phyloP scores from a whole-genome alignment of 2,113 vertebrate species.

The Vulpes vulpes region DNA sequence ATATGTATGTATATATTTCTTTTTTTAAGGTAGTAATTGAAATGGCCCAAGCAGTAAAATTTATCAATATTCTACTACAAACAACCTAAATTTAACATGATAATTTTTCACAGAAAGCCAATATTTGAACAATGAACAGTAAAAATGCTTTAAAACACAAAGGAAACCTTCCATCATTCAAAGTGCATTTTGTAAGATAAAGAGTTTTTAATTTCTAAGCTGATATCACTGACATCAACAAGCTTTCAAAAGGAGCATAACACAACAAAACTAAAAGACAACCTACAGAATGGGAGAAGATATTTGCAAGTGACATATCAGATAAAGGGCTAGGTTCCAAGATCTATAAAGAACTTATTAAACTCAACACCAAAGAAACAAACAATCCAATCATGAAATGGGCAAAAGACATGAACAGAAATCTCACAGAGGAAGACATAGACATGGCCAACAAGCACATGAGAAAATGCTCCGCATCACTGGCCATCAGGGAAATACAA shows the following conservation, averaged over 20 bases:
- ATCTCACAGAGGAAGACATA: too few relatives aligned
- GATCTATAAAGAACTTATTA: too few relatives aligned
- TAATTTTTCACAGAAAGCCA: constrained; percentile 78
- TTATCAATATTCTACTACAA: constrained; percentile 69
- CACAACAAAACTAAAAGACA: neutral
- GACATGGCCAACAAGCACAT: too few relatives aligned
- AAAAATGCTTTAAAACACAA: constrained; percentile 65
- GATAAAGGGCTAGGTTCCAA: too few relatives aligned
- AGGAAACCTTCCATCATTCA: constrained; percentile 36
- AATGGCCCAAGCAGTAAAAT: constrained; percentile 54
- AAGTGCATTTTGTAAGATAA: constrained; percentile 46
- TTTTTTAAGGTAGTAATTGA: constrained; percentile 35
- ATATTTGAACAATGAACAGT: constrained; percentile 62
- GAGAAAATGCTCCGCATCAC: too few relatives aligned
- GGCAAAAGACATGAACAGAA: too few relatives aligned
- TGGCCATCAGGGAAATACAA: too few relatives aligned
- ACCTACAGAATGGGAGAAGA: too few relatives aligned
- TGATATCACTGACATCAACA: constrained; percentile 40
- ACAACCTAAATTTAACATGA: constrained; percentile 68
- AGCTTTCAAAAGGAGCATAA: constrained; percentile 35
- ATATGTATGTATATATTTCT: neutral
- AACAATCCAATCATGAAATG: too few relatives aligned
- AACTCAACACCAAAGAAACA: too few relatives aligned
- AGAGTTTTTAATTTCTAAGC: constrained; percentile 60
- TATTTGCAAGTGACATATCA: too few relatives aligned